These are phyloP conservation scores for Tenualosa thibaudeaui DNA, from an alignment of 2,797 vertebrate species.

Conservation along the genomic window DNA sequence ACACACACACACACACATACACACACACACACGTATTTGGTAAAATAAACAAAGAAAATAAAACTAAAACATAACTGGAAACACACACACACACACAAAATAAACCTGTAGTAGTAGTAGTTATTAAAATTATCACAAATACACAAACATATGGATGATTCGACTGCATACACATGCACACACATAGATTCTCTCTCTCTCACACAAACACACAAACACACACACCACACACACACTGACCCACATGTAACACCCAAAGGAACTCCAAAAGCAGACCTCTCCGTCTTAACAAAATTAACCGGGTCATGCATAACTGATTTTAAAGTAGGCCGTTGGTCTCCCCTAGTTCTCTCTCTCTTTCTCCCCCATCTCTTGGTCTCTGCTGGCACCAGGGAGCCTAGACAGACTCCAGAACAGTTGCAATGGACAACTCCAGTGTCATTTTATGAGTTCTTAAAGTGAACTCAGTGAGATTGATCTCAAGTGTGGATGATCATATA, in stretches of 20 bases:
- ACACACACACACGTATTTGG: too few relatives aligned
- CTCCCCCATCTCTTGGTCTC: too few relatives aligned
- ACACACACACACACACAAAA: not conserved
- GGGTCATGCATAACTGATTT: conserved; percentile 8
- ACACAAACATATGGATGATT: not conserved
- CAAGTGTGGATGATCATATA: conserved; percentile 70
- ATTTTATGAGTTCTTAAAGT: conserved; percentile 54
- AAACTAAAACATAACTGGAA: too few relatives aligned
- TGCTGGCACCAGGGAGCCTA: not conserved
- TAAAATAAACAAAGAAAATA: too few relatives aligned
- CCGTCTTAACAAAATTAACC: conserved; percentile 5
- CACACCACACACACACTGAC: not conserved
- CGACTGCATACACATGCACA: not conserved
- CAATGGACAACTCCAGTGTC: not conserved
- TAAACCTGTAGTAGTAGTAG: too few relatives aligned
- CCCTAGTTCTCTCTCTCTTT: not conserved
- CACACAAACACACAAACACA: conserved; percentile 12
- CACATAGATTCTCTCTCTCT: not conserved
- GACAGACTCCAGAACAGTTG: not conserved
- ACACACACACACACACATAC: too few relatives aligned
- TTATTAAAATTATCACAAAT: too few relatives aligned
- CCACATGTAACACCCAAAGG: not conserved
- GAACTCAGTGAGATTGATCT: conserved; percentile 62
- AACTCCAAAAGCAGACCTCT: conserved; percentile 7
- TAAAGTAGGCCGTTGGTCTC: conserved; percentile 6